phyloP scores from a whole-genome alignment of 2,113 vertebrate species.

The Dipodomys merriami region DNA sequence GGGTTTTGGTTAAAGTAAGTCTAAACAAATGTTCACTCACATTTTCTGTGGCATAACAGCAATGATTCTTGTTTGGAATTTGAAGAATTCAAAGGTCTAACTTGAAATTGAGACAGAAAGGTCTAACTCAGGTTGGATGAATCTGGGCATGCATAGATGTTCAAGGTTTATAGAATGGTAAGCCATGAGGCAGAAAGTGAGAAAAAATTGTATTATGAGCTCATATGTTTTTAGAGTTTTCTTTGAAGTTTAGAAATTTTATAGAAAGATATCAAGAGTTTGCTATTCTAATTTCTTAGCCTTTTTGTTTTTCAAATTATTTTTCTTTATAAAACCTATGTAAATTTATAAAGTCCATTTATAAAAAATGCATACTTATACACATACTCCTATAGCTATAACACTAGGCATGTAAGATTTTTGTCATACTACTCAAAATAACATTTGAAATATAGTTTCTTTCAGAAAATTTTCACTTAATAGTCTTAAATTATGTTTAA shows the following conservation, averaged over 20 bases:
- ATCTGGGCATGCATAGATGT: not conserved
- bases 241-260: slow-evolving; percentile 22
- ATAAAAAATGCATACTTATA: not conserved
- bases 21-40: not conserved
- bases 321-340: not conserved
- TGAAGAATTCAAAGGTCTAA: not conserved
- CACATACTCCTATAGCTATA: not conserved
- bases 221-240: not conserved
- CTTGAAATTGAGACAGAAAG: not conserved
- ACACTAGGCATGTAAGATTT: not conserved
- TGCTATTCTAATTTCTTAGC: not conserved
- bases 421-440: not conserved
- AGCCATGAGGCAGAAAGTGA: not conserved
- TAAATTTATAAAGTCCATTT: not conserved
- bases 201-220: not conserved
- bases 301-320: not conserved
- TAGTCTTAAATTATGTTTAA: not conserved
- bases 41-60: not conserved
- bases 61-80: not conserved
- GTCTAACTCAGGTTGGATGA: not conserved
- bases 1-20: not conserved
- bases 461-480: not conserved
- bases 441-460: not conserved
- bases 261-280: not conserved
- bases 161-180: not conserved